Evolutionary conservation across 2,888 invertebrate species (phyloP), one percentile per base, ranked within the genome.

Genomic region (Acleris sparsana): DNA sequence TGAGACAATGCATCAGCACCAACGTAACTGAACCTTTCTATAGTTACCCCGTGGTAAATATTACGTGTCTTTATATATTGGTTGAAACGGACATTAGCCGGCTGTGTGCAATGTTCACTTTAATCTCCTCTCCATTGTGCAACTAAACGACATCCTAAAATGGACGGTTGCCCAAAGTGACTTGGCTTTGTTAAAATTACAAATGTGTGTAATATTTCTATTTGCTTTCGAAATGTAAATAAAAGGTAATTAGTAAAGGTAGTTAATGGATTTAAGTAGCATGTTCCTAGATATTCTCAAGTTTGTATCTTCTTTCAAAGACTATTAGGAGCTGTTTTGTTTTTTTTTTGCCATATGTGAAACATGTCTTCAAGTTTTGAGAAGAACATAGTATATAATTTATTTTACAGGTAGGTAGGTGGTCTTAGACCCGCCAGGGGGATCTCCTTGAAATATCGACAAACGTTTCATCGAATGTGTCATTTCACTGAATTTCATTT

Each of bases 191-290:
- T 48, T 29, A 11, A 44, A 53, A 49, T 58, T 18, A 33, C 11
- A 52, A 25, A 9, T 63, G 18, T 51, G 20, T 52, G 44, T 43
- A 29, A 62, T 55, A 51, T 62, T 39, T 55, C 33, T 33, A 53
- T 43, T 62, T 58, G 7, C 53, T 63, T 53, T 46, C 53, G 63
- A 58, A 63, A 63, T 46, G 57, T 58, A 53, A 59, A 64, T 53
- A 64, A 64, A 64, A 59, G 39, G 18, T 49, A 63, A 58, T 58
- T 39, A n/a, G n/a, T n/a, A n/a, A n/a, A n/a, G n/a, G n/a, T n/a
- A n/a, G n/a, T 48, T 16, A 48, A 29, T 48, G 13, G n/a, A 11
- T 7, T 6, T 22, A 9, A 20, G 22, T 18, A 55, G 39, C 11
- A 39, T 18, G 7, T 11, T 56, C 33, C 25, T 22, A 33, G 11